Evolutionary conservation across 2,888 invertebrate species (phyloP).

Genomic region (Aplocera efformata): DNA sequence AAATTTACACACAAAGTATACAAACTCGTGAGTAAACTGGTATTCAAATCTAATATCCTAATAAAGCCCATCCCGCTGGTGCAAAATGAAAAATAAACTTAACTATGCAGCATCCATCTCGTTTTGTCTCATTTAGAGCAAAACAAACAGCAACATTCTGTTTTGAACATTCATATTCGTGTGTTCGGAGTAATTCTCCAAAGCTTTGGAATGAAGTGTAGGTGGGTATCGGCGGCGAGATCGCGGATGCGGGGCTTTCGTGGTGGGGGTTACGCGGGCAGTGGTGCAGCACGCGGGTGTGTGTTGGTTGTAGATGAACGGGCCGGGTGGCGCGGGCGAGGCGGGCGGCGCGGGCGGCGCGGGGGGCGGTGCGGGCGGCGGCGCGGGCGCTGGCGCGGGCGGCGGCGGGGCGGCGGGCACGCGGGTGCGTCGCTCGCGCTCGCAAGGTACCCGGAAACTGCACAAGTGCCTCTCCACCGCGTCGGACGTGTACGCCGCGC

Average conservation of each 20-base stretch:
- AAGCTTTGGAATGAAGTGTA: too few species aligned
- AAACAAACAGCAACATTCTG: too few species aligned
- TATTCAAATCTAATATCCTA: too few species aligned
- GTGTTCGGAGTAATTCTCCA: too few species aligned
- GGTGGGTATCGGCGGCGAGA: constrained; percentile 11
- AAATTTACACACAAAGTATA: too few species aligned
- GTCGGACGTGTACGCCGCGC: constrained; percentile 87
- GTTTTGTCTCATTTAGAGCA: too few species aligned
- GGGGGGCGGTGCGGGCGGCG: constrained; percentile 37
- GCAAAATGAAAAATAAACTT: too few species aligned
- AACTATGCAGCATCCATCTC: too few species aligned
- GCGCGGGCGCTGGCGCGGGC: constrained; percentile 52
- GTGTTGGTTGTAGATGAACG: constrained; percentile 55
- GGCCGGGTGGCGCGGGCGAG: constrained; percentile 40
- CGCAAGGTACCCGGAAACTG: constrained; percentile 97
- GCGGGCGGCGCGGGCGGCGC: constrained; percentile 80
- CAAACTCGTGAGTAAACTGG: too few species aligned
- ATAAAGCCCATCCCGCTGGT: too few species aligned
- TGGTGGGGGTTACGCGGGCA: constrained; percentile 35
- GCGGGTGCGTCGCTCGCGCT: constrained; percentile 90
- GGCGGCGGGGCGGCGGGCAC: constrained; percentile 41
- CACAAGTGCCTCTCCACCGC: constrained; percentile 95
- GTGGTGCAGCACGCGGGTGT: constrained; percentile 27
- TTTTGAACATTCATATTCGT: too few species aligned
- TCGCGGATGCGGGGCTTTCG: constrained; percentile 26